Base-by-base conservation (phyloP, 2,888 invertebrate species). In the Drosophila histrio region DNA sequence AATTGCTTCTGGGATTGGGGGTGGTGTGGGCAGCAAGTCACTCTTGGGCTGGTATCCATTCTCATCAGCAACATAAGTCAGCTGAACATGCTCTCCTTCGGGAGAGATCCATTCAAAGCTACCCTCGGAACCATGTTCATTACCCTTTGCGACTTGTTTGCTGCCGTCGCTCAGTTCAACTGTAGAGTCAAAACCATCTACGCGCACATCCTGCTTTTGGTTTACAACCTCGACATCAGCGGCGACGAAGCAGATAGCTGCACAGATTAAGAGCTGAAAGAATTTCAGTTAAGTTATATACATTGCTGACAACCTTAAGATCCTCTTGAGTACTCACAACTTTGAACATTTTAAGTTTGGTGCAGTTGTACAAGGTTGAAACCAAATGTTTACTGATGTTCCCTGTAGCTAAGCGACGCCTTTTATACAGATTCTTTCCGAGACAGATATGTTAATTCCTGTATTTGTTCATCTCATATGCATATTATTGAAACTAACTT, bases 11-110 rank as follows among this genome's bases (percentile, higher is more conserved):
- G 90, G 89, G 19, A 77, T 68, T 78, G 89, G 89, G 47, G 82
- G 89, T 36, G 89, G 72, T 3, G 80, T 81, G 47, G 89, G 89
- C 47, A 89, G 43, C 39, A 69, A 17, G 6, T 72, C 58, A 5
- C 89, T 60, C 50, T 88, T 83, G 47, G 89, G 84, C 52, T 89
- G 89, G 59, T 83, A 90, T 7, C 90, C 90, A 19, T 89, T 62
- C 69, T 89, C 90, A 66, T 90, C 85, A 61, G 90, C 90, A 41
- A 85, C 71, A 66, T 86, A 90, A 11, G 24, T 21, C 0, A 90
- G 47, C 8, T 60, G 44, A 15, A 90, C 58, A 3, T 77, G 80
- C n/a, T 65, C 73, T 3, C 90, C 91, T 24, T 90, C 87, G 41
- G 89, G 89, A 1, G 85, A 76, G 3, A 79, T 11, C 78, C 82